Evolutionary conservation across 2,113 vertebrate species (phyloP), one percentile per base, ranked within the genome.

Genomic region (Hypomesus transpacificus): DNA sequence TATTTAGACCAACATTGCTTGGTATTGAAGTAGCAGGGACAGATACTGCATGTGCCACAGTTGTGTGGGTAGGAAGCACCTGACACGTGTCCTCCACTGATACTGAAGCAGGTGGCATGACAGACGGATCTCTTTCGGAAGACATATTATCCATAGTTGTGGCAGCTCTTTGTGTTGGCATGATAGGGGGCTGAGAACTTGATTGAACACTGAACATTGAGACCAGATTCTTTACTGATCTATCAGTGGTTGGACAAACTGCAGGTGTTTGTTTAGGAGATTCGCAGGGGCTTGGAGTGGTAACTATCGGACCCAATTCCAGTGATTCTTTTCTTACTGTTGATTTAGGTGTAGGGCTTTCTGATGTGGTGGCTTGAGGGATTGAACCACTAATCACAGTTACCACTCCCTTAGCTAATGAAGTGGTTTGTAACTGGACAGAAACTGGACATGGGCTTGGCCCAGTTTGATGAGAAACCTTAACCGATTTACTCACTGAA

Each of bases 201-300:
- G 60, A 11, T 65, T 3, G 16, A 34, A 57, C 79, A 80, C 74
- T 82, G 74, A 88, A 90, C 64, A 82, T 65, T 56, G 87, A 89
- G 66, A 91, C 75, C 67, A 91, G 82, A 46, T 85, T 75, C 71
- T 84, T 87, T 56, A 89, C 86, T 75, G 86, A 77, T 14, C 6
- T 39, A n/a, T 63, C 60, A 14, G 50, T 46, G 31, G 21, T 53
- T 70, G 70, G 54, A 1, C 68, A 14, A 71, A 22, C 83, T 75
- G 71, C 9, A 79, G 68, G 61, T 74, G 78, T 61, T 68, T 73
- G 68, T 53, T 26, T 67, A 17, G 66, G 21, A 69, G 66, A 18
- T 54, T 52, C 34, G 0, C 60, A 51, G 58, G 53, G 50, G 66
- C 34, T 28, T 76, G 76, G 70, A 1, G 69, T 24, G 64, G 66